Evolutionary conservation across 1,140 invertebrate genomes (phyloP).

Genomic region (Pinna nobilis): DNA sequence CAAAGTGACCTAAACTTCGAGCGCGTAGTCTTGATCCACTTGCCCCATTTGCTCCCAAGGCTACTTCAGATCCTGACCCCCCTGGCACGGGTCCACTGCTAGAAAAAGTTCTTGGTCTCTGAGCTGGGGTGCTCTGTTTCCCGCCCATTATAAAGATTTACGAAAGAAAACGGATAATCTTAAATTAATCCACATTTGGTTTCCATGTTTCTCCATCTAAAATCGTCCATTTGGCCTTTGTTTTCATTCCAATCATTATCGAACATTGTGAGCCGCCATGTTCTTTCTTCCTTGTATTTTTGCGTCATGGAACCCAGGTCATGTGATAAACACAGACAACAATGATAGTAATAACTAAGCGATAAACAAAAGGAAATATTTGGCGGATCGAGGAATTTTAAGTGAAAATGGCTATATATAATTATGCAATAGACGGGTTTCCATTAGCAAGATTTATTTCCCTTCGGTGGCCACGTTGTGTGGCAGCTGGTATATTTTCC

Average conservation of each 20-base stretch:
- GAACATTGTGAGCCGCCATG: conserved; percentile 64
- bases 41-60: conserved; percentile 52
- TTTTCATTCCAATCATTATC: conserved; percentile 18
- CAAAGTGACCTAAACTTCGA: conserved; percentile 66
- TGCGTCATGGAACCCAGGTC: conserved; percentile 68
- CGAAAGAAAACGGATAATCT: conserved; percentile 14
- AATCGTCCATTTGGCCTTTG: conserved; percentile 17
- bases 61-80: conserved; percentile 52
- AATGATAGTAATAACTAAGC: conserved; percentile 23
- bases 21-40: conserved; percentile 58
- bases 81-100: conserved; percentile 63
- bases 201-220: conserved; percentile 1
- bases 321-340: conserved; percentile 56
- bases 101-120: conserved; percentile 68
- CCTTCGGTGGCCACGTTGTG: not conserved
- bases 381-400: not conserved
- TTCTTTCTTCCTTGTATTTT: conserved; percentile 68
- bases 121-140: conserved; percentile 65
- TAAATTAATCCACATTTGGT: not conserved
- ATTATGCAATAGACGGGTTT: not conserved
- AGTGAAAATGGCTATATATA: not conserved
- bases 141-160: conserved; percentile 54
- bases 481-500: not conserved
- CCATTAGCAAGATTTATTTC: not conserved
- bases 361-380: conserved; percentile 28